Evolutionary conservation across 2,113 vertebrate species (phyloP).

Genomic region (Anguilla japonica): DNA sequence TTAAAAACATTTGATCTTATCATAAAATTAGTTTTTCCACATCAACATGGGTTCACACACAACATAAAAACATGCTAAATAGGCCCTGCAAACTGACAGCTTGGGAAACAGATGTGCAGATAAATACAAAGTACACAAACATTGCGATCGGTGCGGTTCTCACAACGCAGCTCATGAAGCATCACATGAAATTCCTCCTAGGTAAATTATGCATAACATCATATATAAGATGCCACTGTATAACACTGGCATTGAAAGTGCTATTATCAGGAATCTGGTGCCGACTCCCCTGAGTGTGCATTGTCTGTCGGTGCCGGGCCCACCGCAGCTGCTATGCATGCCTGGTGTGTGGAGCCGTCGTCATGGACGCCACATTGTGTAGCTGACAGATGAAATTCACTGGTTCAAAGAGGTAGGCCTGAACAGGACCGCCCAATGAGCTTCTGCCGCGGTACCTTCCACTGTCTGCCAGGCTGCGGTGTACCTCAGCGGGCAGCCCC

Average conservation of each 20-base stretch:
- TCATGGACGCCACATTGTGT: not conserved
- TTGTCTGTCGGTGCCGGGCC: not conserved
- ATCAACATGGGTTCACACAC: not conserved
- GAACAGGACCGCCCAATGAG: not conserved
- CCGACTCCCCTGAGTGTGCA: not conserved
- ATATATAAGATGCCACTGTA: not conserved
- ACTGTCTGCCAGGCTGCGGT: not conserved
- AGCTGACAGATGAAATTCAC: not conserved
- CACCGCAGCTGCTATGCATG: not conserved
- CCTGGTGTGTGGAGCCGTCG: not conserved
- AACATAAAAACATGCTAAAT: not conserved
- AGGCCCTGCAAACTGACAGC: not conserved
- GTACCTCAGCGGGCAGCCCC: not conserved
- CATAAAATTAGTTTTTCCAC: not conserved
- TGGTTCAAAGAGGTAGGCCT: not conserved
- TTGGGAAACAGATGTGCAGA: not conserved
- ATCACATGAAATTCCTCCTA: not conserved
- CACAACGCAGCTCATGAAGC: not conserved
- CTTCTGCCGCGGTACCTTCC: not conserved
- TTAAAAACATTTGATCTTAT: not conserved
- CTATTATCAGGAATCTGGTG: not conserved
- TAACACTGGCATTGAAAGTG: not conserved
- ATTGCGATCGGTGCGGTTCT: not conserved
- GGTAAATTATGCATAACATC: not conserved
- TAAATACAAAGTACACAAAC: not conserved